Conservation (phyloP, 2,797 vertebrate species). For the Silurus lanzhouensis region DNA sequence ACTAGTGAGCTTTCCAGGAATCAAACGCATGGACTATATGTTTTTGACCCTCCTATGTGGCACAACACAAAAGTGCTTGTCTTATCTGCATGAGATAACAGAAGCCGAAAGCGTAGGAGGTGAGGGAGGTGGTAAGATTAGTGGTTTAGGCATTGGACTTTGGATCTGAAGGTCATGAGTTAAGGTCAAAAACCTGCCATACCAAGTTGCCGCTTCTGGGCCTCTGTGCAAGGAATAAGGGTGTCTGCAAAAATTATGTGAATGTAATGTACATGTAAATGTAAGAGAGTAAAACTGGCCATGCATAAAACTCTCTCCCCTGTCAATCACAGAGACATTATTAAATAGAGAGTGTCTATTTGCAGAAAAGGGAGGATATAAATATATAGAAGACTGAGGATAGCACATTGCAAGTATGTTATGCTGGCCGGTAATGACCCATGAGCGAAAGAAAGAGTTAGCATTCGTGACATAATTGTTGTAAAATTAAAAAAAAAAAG, state of each 20-base stretch:
- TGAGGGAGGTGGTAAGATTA: no score
- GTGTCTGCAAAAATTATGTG: no score
- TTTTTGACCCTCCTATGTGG: not conserved
- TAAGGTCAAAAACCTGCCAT: no score
- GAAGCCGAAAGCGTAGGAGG: not conserved
- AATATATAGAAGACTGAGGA: not conserved
- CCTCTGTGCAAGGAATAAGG: no score
- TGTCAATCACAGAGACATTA: not conserved
- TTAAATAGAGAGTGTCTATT: not conserved
- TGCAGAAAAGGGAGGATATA: not conserved
- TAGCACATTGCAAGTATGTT: not conserved
- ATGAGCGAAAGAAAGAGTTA: not conserved
- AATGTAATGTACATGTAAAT: no score
- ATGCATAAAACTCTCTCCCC: not conserved
- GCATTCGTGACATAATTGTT: no score
- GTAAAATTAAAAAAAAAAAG: no score
- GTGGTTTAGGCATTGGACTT: no score
- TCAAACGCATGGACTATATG: not conserved
- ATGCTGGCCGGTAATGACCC: not conserved
- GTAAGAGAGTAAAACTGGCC: not conserved
- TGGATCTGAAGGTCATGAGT: no score
- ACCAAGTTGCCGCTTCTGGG: no score
- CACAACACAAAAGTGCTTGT: not conserved
- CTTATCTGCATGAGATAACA: not conserved
- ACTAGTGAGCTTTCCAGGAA: not conserved